Conservation (phyloP, 2,888 invertebrate genomes). For the Pachydiplax longipennis region DNA sequence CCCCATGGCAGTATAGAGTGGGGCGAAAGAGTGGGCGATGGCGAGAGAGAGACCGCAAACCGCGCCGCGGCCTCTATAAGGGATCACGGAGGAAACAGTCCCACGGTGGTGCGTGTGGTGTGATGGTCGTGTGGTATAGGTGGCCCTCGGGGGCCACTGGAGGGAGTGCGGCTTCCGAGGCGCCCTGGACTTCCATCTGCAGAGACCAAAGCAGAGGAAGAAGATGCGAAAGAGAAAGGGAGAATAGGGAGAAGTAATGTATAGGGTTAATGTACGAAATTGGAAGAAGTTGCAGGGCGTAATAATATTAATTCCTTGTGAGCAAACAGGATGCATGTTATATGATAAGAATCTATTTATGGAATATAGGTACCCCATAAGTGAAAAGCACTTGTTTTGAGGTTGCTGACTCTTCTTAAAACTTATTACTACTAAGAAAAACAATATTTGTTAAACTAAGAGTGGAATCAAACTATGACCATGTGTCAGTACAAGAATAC, state of each 20-base stretch:
- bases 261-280: neutral
- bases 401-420: too few species aligned
- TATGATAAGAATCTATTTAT: too few species aligned
- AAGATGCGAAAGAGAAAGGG: neutral
- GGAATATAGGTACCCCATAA: too few species aligned
- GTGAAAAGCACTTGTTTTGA: too few species aligned
- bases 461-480: too few species aligned
- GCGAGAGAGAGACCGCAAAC: neutral
- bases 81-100: neutral
- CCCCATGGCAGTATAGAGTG: neutral
- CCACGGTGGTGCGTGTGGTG: neutral
- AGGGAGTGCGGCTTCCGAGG: neutral
- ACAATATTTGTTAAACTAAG: too few species aligned
- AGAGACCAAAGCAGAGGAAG: neutral
- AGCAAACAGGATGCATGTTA: too few species aligned
- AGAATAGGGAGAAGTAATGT: neutral
- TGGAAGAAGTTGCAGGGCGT: too few species aligned
- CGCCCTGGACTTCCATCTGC: neutral
- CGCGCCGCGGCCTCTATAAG: neutral
- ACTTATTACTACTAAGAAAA: too few species aligned
- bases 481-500: too few species aligned
- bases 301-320: too few species aligned
- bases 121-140: neutral
- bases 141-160: neutral
- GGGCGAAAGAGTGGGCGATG: neutral